A percentile compares a stretch with the other conserved stretches of the same genome.
Evolutionary conservation across 2,888 invertebrate genomes (phyloP).

Genomic region (Leptothorax acervorum): DNA sequence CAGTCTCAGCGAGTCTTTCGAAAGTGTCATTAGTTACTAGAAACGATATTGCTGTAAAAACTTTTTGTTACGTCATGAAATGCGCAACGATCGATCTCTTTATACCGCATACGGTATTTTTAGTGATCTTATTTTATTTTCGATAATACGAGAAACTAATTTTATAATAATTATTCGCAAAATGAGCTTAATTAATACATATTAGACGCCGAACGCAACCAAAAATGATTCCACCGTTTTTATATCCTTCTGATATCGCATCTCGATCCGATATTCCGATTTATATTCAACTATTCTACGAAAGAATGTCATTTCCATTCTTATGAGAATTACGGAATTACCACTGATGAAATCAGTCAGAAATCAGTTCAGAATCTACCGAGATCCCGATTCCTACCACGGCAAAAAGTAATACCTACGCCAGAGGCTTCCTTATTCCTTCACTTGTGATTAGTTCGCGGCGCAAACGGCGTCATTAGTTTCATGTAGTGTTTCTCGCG

Average conservation of each 20-base stretch:
- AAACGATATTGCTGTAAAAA: not conserved
- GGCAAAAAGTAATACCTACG: conserved; percentile 15
- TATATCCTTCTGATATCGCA: not conserved
- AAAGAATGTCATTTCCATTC: conserved; percentile 28
- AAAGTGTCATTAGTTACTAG: not conserved
- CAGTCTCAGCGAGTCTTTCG: not conserved
- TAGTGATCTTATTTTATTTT: not conserved
- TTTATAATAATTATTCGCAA: not conserved
- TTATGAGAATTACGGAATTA: not conserved
- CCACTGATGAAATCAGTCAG: not conserved
- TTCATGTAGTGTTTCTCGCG: conserved; percentile 48
- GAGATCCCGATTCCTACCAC: not conserved
- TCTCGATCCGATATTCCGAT: not conserved
- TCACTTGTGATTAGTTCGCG: conserved; percentile 56
- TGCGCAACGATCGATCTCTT: not conserved
- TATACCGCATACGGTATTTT: not conserved
- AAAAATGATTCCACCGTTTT: not conserved
- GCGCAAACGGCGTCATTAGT: conserved; percentile 63
- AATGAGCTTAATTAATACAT: not conserved
- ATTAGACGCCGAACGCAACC: not conserved
- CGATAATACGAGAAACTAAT: not conserved
- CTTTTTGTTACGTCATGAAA: not conserved
- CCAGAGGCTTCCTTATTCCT: conserved; percentile 5
- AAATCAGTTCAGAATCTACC: not conserved
- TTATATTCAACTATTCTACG: conserved; percentile 26